Base-by-base conservation (phyloP, 2,113 vertebrate species). In the Trichechus manatus region DNA sequence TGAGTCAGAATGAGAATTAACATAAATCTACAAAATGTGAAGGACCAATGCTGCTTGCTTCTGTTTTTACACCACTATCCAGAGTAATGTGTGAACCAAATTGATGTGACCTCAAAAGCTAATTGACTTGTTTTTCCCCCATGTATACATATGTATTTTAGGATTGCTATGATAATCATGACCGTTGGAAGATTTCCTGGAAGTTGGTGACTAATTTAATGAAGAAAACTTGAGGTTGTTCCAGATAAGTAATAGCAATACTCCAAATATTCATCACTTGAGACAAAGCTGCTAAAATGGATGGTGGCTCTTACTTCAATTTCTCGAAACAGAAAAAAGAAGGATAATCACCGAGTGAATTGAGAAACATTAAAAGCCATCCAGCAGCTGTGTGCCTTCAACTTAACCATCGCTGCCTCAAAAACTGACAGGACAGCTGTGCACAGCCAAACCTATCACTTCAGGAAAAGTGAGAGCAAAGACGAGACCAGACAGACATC, bases 161-260 rank as follows among this genome's bases (percentile, higher is more conserved):
- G 47, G 66, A 87, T 27, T 42, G 27, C n/a, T 59, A 29, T 9
- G 9, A 63, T 44, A 70, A 70, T 88, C n/a, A 53, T 20, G 56
- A 92, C 91, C 64, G 89, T 87, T 6, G n/a, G 79, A 23, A 86
- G 77, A 83, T 74, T 95, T 87, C 59, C 94, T 96, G 83, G 91
- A 94, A 81, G 59, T 89, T 59, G n/a, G 83, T 29, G 10, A 50
- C 42, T 64, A 95, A 96, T 66, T 93, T 82, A 70, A 95, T 97
- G 95, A 94, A 91, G 88, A 95, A 85, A 88, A 75, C 33, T 59
- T 20, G 33, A 75, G 72, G 82, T 77, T 91, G 95, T 95, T 96
- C 42, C 87, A 95, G 85, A 47, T 13, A 90, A 63, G 19, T 33
- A 39, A 53, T 31, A 72, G 94, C 64, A 63, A 47, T 19, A 33